phyloP scores from a whole-genome alignment of 2,888 invertebrate genomes.

The Azorinus chamasolen region DNA sequence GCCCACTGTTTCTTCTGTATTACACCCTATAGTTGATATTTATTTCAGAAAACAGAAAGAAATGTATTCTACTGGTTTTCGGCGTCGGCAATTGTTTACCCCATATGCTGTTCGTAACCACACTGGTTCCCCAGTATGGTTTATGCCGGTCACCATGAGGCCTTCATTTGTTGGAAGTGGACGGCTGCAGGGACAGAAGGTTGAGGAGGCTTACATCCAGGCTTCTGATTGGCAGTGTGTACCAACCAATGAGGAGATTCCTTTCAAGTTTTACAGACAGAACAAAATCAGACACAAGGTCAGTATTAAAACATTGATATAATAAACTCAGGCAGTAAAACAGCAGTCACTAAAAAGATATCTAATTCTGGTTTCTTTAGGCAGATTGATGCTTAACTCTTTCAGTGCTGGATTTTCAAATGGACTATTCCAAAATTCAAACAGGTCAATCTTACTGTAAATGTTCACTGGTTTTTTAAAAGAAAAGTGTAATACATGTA shows the following conservation, averaged over 20 bases:
- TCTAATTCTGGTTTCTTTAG: no score
- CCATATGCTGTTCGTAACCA: slow-evolving; percentile 97
- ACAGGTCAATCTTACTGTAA: no score
- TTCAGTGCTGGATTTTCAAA: no score
- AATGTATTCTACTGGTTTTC: slow-evolving; percentile 17
- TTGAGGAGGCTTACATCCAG: slow-evolving; percentile 71
- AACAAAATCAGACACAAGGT: slow-evolving; percentile 88
- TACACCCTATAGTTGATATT: no score
- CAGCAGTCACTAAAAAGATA: no score
- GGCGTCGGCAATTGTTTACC: slow-evolving; percentile 94
- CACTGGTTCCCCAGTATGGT: slow-evolving; percentile 94
- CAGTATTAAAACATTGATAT: background rate
- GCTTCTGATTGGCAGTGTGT: slow-evolving; percentile 90
- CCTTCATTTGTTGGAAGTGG: slow-evolving; percentile 78
- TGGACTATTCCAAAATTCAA: no score
- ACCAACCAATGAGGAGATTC: slow-evolving; percentile 91
- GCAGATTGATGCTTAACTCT: no score
- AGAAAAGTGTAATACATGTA: no score
- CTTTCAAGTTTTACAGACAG: slow-evolving; percentile 94
- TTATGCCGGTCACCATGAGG: slow-evolving; percentile 91
- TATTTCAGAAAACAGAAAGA: slow-evolving; percentile 42
- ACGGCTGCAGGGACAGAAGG: slow-evolving; percentile 28
- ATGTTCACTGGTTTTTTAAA: no score
- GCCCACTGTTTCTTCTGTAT: no score
- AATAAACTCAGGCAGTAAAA: no score